Conservation (phyloP, 2,113 vertebrate genomes). For the Guaruba guarouba region DNA sequence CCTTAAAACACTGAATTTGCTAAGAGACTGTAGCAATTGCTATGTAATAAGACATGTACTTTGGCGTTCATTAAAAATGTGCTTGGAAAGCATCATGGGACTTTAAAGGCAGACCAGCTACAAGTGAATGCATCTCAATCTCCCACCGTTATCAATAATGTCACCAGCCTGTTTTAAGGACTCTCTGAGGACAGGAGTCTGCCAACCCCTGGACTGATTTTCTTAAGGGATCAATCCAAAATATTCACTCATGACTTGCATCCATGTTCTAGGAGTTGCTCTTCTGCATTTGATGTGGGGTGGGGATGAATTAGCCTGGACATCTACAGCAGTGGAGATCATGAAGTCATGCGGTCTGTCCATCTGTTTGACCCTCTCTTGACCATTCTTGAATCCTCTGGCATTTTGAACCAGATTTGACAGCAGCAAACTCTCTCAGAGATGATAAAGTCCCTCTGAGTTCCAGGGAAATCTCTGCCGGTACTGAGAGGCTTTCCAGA, state of each 20-base stretch:
- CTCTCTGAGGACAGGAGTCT: neutral
- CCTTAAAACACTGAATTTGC: neutral
- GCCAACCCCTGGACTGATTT: neutral
- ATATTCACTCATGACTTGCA: neutral
- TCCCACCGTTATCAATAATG: neutral
- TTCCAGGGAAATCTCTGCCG: conserved; percentile 51
- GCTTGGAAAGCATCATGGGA: neutral
- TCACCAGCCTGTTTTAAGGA: neutral
- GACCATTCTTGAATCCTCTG: conserved; percentile 12
- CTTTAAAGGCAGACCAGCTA: neutral
- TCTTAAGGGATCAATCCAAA: neutral
- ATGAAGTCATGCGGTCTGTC: neutral
- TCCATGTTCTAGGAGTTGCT: neutral
- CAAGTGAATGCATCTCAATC: neutral
- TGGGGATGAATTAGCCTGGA: neutral
- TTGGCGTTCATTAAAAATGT: neutral
- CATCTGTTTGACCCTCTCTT: conserved; percentile 42
- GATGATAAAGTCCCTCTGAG: conserved; percentile 43
- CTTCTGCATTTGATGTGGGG: neutral
- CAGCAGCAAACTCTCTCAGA: neutral
- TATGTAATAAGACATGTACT: neutral
- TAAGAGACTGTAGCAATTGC: neutral
- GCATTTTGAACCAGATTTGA: conserved; percentile 31
- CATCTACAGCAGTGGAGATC: neutral
- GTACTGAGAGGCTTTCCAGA: conserved; percentile 46